Conservation (phyloP, 2,888 invertebrate genomes). For the Octonoba sinensis region DNA sequence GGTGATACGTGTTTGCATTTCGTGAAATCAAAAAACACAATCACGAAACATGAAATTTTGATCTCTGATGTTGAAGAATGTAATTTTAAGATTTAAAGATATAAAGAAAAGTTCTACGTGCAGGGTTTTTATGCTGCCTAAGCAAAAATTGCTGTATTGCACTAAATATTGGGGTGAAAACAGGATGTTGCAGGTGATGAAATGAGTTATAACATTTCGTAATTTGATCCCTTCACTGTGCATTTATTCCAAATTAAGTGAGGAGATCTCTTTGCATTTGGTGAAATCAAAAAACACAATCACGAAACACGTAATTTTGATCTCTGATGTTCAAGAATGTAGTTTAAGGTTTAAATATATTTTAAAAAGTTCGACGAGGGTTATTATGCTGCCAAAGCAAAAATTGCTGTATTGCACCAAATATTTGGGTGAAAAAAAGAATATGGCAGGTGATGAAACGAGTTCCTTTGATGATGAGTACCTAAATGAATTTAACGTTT, state of each 20-base stretch:
- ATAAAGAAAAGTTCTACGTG: no score
- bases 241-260: slow-evolving; percentile 50
- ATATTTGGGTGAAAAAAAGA: no score
- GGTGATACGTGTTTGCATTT: not conserved
- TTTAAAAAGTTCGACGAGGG: no score
- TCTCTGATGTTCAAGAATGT: not conserved
- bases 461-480: no score
- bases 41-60: not conserved
- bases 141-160: no score
- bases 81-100: not conserved
- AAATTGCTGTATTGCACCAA: no score
- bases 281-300: not conserved
- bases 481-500: no score
- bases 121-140: no score
- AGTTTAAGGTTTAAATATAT: not conserved
- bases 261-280: not conserved
- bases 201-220: slow-evolving; percentile 10
- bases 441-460: no score
- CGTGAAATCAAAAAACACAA: not conserved
- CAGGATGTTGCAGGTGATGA: no score
- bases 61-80: not conserved
- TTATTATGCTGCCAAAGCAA: no score
- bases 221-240: slow-evolving; percentile 19
- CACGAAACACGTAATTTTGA: not conserved
- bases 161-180: no score